Evolutionary conservation across 2,797 vertebrate genomes (phyloP).

Genomic region (Cyprinella venusta): DNA sequence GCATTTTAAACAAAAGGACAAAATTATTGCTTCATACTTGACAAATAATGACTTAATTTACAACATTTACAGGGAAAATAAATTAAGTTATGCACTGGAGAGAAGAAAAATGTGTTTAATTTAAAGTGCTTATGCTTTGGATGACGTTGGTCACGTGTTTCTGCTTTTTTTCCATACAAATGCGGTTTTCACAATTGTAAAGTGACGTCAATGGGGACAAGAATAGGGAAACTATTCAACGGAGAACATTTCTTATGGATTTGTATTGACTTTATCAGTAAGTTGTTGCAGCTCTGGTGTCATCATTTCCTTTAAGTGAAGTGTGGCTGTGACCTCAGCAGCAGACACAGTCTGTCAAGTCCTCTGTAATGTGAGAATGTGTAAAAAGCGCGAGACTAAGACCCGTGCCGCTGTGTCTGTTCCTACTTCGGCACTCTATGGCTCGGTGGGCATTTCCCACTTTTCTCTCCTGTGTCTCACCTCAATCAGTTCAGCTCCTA

Average conservation of each 20-base stretch:
- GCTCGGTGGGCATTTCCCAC: not conserved
- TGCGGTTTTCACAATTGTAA: not conserved
- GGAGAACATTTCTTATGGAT: not conserved
- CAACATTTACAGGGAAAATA: no score
- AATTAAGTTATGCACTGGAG: no score
- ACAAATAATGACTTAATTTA: not conserved
- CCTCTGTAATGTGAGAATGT: constrained; percentile 34
- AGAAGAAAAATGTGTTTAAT: no score
- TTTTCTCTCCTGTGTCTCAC: constrained; percentile 27
- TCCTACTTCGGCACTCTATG: not conserved
- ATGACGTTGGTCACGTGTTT: no score
- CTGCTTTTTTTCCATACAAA: not conserved
- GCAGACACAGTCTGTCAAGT: constrained; percentile 35
- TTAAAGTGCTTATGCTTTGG: no score
- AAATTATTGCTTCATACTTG: no score
- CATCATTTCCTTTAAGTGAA: not conserved
- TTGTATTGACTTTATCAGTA: not conserved
- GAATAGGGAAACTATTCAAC: not conserved
- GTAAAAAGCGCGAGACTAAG: constrained; percentile 21
- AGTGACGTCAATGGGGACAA: not conserved
- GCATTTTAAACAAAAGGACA: not conserved
- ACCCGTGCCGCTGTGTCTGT: not conserved
- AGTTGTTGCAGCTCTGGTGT: constrained; percentile 6
- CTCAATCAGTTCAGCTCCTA: constrained; percentile 35
- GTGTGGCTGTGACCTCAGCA: constrained; percentile 12